Evolutionary conservation across 1,140 invertebrate genomes (phyloP), one percentile per base, ranked within the genome.

Genomic region (Drosophila sp.): DNA sequence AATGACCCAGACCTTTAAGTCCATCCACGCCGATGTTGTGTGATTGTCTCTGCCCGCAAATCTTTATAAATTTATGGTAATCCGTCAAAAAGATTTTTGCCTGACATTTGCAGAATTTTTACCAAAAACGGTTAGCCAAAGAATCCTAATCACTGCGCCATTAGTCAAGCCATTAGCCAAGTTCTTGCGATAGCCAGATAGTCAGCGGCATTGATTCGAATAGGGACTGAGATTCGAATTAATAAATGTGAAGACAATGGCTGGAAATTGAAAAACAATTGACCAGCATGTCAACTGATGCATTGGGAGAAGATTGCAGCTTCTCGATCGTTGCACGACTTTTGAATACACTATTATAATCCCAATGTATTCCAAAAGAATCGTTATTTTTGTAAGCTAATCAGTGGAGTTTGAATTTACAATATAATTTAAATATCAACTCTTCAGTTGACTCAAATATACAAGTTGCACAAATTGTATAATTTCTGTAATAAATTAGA

Each of bases 1-100:
- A 70, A 70, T 62, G 58, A 62, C 27, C 18, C 36, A 62, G 65
- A 53, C 57, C 46, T 61, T 69, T 53, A 16, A 27, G 13, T 36
- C 38, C 46, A 50, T 67, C 13, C 48, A 27, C 53, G 41, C 62
- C 21, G 50, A 40, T 46, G 41, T 50, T 41, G 2, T 13, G 5
- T 9, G 27, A 29, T n/a, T 11, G 25, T 25, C 11, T 46, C 18
- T 11, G 2, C n/a, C 40, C 14, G 40, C 14, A 4, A 16, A 46
- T 16, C 16, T 21, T 2, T 14, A 11, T n/a, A 14, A 45, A 45
- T 48, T 66, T 66, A 62, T 70, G 58, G 38, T 53, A 62, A 53
- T 70, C 29, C 43, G 16, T 62, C 29, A 25, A 51, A 51, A 62
- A 8, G 57, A 46, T 48, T 58, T 18, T 18, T 7, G 50, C 43